Percentiles rank a stretch among this genome's conserved stretches.
Conservation (phyloP, 2,888 invertebrate species). For the Lysandra bellargus region DNA sequence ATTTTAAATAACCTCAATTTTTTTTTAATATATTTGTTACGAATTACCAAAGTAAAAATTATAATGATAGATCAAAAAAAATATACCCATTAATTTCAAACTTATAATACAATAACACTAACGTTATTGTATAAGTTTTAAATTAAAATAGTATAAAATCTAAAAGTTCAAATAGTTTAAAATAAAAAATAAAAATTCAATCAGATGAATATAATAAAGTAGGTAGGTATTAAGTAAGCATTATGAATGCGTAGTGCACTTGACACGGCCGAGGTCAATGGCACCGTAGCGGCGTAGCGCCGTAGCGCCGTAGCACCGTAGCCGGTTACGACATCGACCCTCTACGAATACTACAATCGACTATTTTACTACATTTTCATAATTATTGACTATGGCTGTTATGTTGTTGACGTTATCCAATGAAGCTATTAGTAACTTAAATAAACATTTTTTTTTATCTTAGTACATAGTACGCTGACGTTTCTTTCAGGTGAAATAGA, state of each 20-base stretch:
- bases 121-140: no score
- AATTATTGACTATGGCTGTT: neutral
- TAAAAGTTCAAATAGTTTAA: neutral
- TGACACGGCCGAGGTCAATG: slow-evolving; percentile 66
- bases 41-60: no score
- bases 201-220: slow-evolving; percentile 24
- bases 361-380: neutral
- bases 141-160: no score
- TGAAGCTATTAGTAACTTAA: neutral
- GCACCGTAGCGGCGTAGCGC: slow-evolving; percentile 49
- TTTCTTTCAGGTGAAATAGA: no score
- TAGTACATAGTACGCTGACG: no score
- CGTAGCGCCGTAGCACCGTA: slow-evolving; percentile 37
- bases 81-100: no score
- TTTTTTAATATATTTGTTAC: no score
- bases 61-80: no score
- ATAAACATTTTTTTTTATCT: neutral
- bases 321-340: slow-evolving; percentile 42
- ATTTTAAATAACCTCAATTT: no score
- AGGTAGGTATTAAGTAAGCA: slow-evolving; percentile 31
- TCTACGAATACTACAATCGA: slow-evolving; percentile 9
- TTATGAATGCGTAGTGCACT: slow-evolving; percentile 58
- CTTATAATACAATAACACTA: no score
- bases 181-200: neutral
- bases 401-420: neutral